Percentiles rank a stretch among this genome's conserved stretches.
Evolutionary conservation across 2,888 invertebrate species (phyloP).

Genomic region (Ochropleura leucogaster): DNA sequence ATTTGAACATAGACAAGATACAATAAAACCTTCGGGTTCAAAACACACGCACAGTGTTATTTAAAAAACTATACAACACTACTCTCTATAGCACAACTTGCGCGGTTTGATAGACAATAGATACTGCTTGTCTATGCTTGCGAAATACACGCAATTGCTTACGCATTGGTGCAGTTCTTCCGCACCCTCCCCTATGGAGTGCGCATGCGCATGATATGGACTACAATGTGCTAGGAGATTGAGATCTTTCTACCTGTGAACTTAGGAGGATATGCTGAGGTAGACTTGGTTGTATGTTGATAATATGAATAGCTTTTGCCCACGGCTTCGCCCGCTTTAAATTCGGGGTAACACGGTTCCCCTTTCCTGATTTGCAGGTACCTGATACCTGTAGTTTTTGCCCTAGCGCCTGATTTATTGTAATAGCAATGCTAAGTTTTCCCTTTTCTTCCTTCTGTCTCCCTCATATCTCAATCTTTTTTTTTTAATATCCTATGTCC

Average conservation of each 20-base stretch:
- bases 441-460: no score
- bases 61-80: conserved; percentile 18
- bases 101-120: conserved; percentile 26
- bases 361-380: no score
- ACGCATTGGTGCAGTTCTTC: conserved; percentile 43
- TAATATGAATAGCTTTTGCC: no score
- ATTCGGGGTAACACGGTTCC: no score
- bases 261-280: no score
- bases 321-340: no score
- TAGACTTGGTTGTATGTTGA: no score
- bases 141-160: conserved; percentile 37
- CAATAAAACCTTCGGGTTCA: not conserved
- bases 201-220: conserved; percentile 2
- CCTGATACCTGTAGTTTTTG: no score
- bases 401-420: no score
- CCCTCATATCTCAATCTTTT: no score
- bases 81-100: conserved; percentile 44
- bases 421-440: no score
- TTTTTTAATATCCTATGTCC: no score
- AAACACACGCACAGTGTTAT: conserved; percentile 30
- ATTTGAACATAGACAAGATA: not conserved
- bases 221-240: not conserved
- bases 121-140: conserved; percentile 41
- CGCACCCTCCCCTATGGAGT: conserved; percentile 26
- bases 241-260: not conserved